Evolutionary conservation across 23 tunicate species (phyloP), one percentile per base, ranked within the genome.

Genomic region (Clavelina lepadiformis): DNA sequence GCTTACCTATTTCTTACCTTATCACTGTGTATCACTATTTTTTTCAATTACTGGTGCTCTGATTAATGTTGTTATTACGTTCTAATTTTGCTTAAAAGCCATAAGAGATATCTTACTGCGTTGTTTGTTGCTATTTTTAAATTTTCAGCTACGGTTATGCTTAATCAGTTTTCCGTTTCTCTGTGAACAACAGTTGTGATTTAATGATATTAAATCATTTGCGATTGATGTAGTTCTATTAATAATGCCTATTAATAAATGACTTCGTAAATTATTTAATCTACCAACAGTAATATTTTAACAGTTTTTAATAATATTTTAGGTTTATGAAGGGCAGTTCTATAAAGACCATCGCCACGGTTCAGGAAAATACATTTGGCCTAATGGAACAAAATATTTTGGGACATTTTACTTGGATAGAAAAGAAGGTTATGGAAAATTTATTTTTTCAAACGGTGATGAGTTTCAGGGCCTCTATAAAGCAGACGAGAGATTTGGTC

Each of bases 291-390:
- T n/a, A n/a, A n/a, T n/a, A n/a, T n/a, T n/a, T n/a, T n/a, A n/a
- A n/a, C n/a, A n/a, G n/a, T n/a, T 61, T 11, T 11, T 7, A 13
- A 28, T 30, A 33, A 31, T 30, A 57, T 45, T 56, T 29, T 15
- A 87, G 96, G 67, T 70, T 27, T 87, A 87, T 68, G 89, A 89
- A 70, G 97, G 97, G 7, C 44, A 75, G 38, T 89, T 89, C 53
- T 89, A 46, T 58, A 89, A 89, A 65, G 97, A 89, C 47, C 89
- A 89, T 44, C 76, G 78, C 5, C 97, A 89, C 57, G 97, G 97
- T 13, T 28, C 31, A 20, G 97, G 97, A 0, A 23, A n/a, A 19
- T 89, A 89, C 63, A 74, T 55, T 0, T 89, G 89, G 89, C 83
- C 79, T 0, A 83, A 89, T 64, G 89, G 97, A 18, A 72, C 83